Conservation (phyloP, 92 coral and sea anemone genomes). For the Epizoanthus stellaris region DNA sequence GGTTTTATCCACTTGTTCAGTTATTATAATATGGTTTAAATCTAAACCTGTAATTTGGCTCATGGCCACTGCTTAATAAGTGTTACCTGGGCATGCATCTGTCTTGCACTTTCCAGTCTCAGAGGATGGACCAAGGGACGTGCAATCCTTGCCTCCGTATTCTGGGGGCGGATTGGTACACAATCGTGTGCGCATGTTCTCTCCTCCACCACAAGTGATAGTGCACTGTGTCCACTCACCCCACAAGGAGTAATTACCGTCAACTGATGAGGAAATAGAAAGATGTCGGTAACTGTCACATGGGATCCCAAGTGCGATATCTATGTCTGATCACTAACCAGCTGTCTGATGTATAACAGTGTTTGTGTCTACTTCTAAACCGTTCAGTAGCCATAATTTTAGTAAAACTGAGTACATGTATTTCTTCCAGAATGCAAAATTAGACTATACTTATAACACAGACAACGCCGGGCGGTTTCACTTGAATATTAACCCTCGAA, state of each 20-base stretch:
- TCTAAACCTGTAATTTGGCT: background rate
- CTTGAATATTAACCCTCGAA: too few species aligned
- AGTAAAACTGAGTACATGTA: too few species aligned
- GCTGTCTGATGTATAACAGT: too few species aligned
- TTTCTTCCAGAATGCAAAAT: too few species aligned
- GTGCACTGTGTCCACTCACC: slow-evolving; percentile 91
- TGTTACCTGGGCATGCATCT: slow-evolving; percentile 92
- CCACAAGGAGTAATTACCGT: slow-evolving; percentile 92
- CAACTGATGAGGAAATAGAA: slow-evolving; percentile 52
- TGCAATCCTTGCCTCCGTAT: slow-evolving; percentile 93
- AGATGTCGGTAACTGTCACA: background rate
- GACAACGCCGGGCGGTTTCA: too few species aligned
- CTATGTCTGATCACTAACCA: too few species aligned
- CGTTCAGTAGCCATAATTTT: too few species aligned
- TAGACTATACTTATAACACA: too few species aligned
- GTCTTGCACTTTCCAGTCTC: slow-evolving; percentile 75
- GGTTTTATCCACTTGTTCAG: too few species aligned
- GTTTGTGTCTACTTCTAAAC: too few species aligned
- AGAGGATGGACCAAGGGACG: slow-evolving; percentile 74
- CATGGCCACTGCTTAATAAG: background rate
- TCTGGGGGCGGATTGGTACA: slow-evolving; percentile 88
- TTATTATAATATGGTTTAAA: background rate
- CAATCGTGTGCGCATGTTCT: slow-evolving; percentile 78
- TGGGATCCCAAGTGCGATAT: background rate
- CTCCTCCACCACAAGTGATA: slow-evolving; percentile 94